Evolutionary conservation across 2,797 vertebrate species (phyloP).

Genomic region (Bucorvus abyssinicus): DNA sequence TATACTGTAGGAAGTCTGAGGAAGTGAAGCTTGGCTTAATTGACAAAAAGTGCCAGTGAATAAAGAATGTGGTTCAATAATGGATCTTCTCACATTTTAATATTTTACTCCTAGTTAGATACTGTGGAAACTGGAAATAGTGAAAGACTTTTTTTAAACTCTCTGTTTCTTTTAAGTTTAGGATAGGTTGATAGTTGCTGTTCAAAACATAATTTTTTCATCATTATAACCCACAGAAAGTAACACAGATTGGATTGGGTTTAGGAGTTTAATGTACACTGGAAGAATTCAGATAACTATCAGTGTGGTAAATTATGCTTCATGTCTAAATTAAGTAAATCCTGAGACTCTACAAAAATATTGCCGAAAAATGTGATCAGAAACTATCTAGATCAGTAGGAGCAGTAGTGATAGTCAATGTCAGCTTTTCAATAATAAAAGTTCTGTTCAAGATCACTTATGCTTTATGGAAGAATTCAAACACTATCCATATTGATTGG

Average conservation of each 20-base stretch:
- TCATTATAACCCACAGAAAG: constrained; percentile 12
- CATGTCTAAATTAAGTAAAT: not conserved
- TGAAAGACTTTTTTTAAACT: constrained; percentile 19
- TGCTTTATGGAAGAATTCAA: not conserved
- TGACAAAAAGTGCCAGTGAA: constrained; percentile 62
- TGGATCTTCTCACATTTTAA: constrained; percentile 69
- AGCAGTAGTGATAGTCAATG: not conserved
- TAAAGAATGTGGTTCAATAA: constrained; percentile 69
- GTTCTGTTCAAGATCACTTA: not conserved
- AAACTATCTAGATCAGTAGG: not conserved
- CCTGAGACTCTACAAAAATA: not conserved
- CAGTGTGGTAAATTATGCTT: not conserved
- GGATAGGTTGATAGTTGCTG: constrained; percentile 18
- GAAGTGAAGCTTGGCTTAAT: constrained; percentile 23
- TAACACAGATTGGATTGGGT: not conserved
- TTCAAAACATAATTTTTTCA: constrained; percentile 24
- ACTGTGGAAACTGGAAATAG: constrained; percentile 26
- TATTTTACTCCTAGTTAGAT: constrained; percentile 63
- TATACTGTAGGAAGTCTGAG: constrained; percentile 4
- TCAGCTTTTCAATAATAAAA: not conserved
- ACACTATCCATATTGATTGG: not conserved
- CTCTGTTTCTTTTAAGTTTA: constrained; percentile 56
- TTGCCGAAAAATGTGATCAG: not conserved
- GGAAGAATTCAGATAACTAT: not conserved
- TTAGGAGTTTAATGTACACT: constrained; percentile 18